phyloP scores from a whole-genome alignment of 2,888 invertebrate genomes.

The Tetragonula carbonaria region DNA sequence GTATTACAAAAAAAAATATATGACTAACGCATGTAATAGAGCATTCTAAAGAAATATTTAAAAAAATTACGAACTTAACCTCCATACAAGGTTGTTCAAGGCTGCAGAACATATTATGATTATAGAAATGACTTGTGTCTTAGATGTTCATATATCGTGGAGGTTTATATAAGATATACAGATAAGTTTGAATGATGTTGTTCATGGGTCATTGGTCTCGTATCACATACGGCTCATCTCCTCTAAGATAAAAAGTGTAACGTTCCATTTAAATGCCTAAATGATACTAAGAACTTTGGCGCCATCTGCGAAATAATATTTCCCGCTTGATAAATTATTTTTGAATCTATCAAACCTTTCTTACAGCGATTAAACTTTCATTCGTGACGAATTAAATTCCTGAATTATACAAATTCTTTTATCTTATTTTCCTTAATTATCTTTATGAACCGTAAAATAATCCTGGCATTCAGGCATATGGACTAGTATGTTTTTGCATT shows the following conservation, averaged over 20 bases:
- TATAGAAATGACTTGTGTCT: not conserved
- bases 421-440: not conserved
- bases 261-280: not conserved
- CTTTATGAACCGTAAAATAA: not conserved
- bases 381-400: not conserved
- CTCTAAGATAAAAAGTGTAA: constrained; percentile 1
- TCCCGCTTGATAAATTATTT: not conserved
- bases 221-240: not conserved
- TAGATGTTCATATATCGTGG: no score
- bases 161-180: not conserved
- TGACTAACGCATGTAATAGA: not conserved
- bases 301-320: constrained; percentile 15
- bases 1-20: no score
- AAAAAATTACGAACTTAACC: no score
- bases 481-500: not conserved
- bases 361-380: no score
- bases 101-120: not conserved
- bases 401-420: not conserved
- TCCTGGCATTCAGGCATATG: not conserved
- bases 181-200: constrained; percentile 12
- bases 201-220: not conserved
- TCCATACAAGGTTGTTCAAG: not conserved
- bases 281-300: not conserved
- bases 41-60: no score
- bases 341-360: not conserved